Conservation (phyloP, 2,888 invertebrate genomes). For the Tenthredo distinguenda region DNA sequence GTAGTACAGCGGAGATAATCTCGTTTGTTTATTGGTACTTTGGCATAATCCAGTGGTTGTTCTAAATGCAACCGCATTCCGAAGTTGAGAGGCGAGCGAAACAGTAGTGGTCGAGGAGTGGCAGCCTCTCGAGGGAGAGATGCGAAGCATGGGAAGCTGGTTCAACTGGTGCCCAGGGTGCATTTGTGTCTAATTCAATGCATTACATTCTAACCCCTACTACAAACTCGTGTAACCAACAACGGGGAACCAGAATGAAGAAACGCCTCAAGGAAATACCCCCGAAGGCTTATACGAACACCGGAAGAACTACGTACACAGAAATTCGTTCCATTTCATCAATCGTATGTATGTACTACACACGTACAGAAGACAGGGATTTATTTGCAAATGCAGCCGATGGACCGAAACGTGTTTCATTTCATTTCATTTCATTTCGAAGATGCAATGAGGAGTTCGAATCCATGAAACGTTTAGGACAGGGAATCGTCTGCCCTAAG, state of each 20-base stretch:
- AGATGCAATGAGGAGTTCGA: neutral
- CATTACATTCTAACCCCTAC: slow-evolving; percentile 74
- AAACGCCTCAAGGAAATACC: slow-evolving; percentile 35
- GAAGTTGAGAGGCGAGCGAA: slow-evolving; percentile 56
- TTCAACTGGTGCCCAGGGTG: slow-evolving; percentile 76
- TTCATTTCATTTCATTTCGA: neutral
- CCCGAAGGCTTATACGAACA: neutral
- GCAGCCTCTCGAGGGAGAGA: slow-evolving; percentile 69
- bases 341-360: neutral
- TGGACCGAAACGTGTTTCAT: neutral
- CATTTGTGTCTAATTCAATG: slow-evolving; percentile 83
- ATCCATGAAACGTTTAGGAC: neutral
- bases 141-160: slow-evolving; percentile 73
- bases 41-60: slow-evolving; percentile 57
- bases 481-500: neutral
- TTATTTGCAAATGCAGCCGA: neutral
- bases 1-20: neutral
- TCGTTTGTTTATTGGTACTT: slow-evolving; percentile 58
- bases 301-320: neutral
- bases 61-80: slow-evolving; percentile 58
- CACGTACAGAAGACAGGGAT: neutral
- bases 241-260: slow-evolving; percentile 31
- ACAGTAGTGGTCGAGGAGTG: slow-evolving; percentile 49
- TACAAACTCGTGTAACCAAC: slow-evolving; percentile 11
- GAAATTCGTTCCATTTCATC: neutral